A percentile compares a stretch with the other conserved stretches of the same genome.
Conservation (phyloP, 53 echinoderm and acorn worm species). For the Mesocentrotus franciscanus region DNA sequence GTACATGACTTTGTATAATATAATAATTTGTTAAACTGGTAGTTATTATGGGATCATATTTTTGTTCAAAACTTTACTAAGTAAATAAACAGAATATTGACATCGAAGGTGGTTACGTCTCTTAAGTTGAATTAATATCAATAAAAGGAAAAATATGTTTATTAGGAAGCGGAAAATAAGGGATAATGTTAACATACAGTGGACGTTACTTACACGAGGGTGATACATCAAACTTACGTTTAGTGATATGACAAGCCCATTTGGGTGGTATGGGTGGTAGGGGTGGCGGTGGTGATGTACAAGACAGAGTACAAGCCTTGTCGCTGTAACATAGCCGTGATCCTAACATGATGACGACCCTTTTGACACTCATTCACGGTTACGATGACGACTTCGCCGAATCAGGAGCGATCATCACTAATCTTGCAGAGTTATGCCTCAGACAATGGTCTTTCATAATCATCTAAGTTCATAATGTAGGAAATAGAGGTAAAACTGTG, state of each 20-base stretch:
- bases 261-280: not conserved
- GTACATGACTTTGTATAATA: too few species aligned
- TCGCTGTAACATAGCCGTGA: not conserved
- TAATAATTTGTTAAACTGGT: too few species aligned
- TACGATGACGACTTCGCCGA: not conserved
- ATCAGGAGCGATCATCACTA: not conserved
- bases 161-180: too few species aligned
- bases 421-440: not conserved
- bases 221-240: not conserved
- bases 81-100: too few species aligned
- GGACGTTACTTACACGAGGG: too few species aligned
- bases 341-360: not conserved
- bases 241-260: not conserved
- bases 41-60: too few species aligned
- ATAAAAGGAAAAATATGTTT: too few species aligned
- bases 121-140: too few species aligned
- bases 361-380: not conserved
- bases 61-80: too few species aligned
- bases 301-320: not conserved
- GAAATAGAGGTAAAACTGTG: not conserved
- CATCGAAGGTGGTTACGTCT: too few species aligned
- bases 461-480: not conserved
- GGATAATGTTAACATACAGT: too few species aligned
- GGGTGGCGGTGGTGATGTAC: not conserved
- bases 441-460: not conserved